Conservation (phyloP, 2,113 vertebrate species). For the Dinomys branickii region DNA sequence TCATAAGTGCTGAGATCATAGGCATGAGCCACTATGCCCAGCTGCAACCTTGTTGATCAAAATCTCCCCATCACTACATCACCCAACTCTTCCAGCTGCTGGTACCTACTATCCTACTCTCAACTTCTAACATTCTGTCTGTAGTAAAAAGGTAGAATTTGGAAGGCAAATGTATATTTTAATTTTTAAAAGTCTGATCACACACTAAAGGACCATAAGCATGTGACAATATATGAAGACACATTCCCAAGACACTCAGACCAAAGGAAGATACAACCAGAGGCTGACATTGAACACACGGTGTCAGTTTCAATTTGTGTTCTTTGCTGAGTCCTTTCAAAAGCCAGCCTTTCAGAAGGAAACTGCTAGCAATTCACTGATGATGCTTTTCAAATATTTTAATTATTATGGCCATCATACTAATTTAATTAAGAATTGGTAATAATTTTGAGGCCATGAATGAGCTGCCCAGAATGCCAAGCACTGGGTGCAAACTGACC, state of each 20-base stretch:
- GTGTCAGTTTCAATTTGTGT: not conserved
- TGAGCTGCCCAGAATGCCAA: not conserved
- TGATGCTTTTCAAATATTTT: not conserved
- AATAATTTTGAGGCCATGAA: not conserved
- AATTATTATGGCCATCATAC: conserved; percentile 6
- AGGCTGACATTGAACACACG: not conserved
- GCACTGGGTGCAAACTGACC: not conserved
- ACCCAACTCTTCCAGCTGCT: too few species aligned
- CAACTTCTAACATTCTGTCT: not conserved
- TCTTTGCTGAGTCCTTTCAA: not conserved
- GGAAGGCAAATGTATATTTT: not conserved
- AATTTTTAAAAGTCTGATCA: not conserved
- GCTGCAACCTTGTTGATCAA: not conserved
- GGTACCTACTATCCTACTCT: too few species aligned
- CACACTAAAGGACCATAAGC: too few species aligned
- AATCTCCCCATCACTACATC: not conserved
- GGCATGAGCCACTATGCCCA: not conserved
- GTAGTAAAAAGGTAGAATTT: not conserved
- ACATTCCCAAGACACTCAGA: not conserved
- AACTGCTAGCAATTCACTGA: not conserved
- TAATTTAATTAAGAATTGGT: conserved; percentile 17
- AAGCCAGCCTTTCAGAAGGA: not conserved
- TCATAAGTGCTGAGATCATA: not conserved
- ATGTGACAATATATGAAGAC: not conserved
- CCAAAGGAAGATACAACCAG: not conserved